Percentiles rank a stretch among this genome's conserved stretches.
Conservation (phyloP, 2,113 vertebrate genomes). For the Petaurus breviceps region DNA sequence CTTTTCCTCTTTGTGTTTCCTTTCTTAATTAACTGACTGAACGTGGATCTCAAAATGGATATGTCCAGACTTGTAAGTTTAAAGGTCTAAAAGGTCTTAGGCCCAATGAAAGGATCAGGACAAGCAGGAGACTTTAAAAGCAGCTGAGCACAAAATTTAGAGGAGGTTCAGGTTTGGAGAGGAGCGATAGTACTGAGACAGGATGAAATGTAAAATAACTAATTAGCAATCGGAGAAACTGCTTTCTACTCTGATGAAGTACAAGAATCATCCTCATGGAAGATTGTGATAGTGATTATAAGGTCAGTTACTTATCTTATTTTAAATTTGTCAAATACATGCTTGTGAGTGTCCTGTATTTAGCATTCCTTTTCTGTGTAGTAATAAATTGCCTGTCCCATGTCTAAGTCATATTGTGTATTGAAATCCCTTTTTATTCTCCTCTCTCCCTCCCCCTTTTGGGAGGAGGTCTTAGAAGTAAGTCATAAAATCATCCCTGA, state of each 20-base stretch:
- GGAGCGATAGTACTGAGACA: neutral
- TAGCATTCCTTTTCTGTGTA: neutral
- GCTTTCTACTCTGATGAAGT: neutral
- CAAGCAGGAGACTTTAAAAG: neutral
- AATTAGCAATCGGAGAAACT: neutral
- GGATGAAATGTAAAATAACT: neutral
- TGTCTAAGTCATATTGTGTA: neutral
- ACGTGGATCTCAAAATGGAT: neutral
- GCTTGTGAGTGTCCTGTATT: neutral
- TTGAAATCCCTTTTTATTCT: neutral
- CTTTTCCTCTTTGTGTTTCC: neutral
- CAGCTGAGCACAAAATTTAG: neutral
- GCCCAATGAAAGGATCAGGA: neutral
- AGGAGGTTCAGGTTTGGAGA: neutral
- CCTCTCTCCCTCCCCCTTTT: neutral
- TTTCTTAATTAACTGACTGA: neutral
- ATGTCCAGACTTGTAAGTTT: neutral
- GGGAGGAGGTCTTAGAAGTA: neutral
- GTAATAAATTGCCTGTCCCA: neutral
- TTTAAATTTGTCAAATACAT: neutral
- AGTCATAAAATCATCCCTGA: neutral
- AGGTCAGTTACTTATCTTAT: neutral
- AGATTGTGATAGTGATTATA: neutral
- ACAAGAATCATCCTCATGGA: neutral
- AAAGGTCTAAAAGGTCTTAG: neutral